These are phyloP conservation scores for Brachionus rotundiformis DNA, from an alignment of 1,140 invertebrate genomes.

Conservation along the genomic window DNA sequence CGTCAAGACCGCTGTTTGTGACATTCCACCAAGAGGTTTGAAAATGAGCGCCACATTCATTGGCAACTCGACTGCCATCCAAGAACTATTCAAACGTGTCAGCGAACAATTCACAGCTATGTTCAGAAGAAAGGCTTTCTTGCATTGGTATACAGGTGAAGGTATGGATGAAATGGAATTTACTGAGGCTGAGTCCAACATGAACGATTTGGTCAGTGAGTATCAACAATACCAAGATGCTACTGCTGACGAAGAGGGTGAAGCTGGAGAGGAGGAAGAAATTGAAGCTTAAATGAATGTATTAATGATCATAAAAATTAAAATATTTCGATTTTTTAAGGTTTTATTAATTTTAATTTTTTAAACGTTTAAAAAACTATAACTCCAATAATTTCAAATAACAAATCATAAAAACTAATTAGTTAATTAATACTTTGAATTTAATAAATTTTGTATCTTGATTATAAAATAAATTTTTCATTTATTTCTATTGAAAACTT, in stretches of 20 bases:
- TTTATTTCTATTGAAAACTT: not conserved
- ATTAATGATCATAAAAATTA: not conserved
- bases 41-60: slow-evolving; percentile 86
- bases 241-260: slow-evolving; percentile 52
- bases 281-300: not conserved
- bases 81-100: slow-evolving; percentile 52
- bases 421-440: slow-evolving; percentile 11
- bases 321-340: not conserved
- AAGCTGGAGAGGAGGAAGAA: slow-evolving; percentile 45
- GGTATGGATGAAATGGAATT: no score
- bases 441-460: not conserved
- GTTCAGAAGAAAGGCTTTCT: no score
- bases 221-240: slow-evolving; percentile 79
- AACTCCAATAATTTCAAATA: not conserved
- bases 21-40: no score
- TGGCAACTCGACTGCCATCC: slow-evolving; percentile 53
- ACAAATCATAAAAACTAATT: not conserved
- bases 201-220: slow-evolving; percentile 80
- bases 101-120: slow-evolving; percentile 81
- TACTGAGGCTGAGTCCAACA: no score
- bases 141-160: no score
- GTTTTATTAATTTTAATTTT: slow-evolving; percentile 13
- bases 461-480: not conserved
- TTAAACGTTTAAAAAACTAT: not conserved
- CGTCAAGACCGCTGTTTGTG: no score